These are phyloP conservation scores for Chaenocephalus aceratus DNA, from an alignment of 2,113 vertebrate species.

Conservation along the genomic window DNA sequence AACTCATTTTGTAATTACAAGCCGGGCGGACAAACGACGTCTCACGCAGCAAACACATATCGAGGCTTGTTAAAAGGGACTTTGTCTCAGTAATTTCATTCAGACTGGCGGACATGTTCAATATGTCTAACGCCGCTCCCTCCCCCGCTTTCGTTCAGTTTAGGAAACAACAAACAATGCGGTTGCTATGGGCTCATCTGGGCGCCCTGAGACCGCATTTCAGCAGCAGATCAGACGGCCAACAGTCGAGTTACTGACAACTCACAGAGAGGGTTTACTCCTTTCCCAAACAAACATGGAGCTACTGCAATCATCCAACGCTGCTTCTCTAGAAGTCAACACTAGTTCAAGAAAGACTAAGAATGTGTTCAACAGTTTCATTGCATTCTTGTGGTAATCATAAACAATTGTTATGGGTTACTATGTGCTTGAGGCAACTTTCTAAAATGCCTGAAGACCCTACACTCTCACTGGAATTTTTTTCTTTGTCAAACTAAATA, in stretches of 20 bases:
- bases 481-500: background rate
- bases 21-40: conserved; percentile 30
- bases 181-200: conserved; percentile 74
- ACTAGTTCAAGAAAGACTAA: background rate
- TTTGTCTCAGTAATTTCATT: conserved; percentile 54
- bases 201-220: conserved; percentile 37
- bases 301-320: background rate
- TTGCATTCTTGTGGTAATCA: background rate
- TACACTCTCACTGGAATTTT: background rate
- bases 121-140: conserved; percentile 45
- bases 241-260: conserved; percentile 40
- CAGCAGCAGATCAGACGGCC: conserved; percentile 38
- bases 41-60: conserved; percentile 51
- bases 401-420: background rate
- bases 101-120: conserved; percentile 64
- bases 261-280: conserved; percentile 22
- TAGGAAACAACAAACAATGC: conserved; percentile 78
- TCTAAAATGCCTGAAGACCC: background rate
- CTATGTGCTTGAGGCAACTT: background rate
- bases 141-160: conserved; percentile 22
- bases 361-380: background rate
- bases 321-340: conserved; percentile 13
- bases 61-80: conserved; percentile 40
- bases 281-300: conserved; percentile 38
- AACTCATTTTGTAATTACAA: conserved; percentile 59